phyloP scores from a whole-genome alignment of 1,140 invertebrate species.

The Hylaeus anthracinus region DNA sequence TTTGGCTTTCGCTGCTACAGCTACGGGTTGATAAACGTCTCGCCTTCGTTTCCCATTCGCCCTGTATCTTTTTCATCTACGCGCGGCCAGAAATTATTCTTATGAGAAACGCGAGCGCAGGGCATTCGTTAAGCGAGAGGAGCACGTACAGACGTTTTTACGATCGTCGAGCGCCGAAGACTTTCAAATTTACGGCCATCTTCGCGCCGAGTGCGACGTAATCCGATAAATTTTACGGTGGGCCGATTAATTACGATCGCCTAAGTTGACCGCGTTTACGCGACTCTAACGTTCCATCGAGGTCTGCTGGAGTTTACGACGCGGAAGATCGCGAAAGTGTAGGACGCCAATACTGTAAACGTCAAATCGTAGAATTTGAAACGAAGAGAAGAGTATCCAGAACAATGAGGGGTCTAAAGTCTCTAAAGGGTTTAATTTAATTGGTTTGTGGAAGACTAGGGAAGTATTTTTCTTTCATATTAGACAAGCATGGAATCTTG shows the following conservation, averaged over 20 bases:
- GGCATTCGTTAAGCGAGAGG: constrained; percentile 40
- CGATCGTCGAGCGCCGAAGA: constrained; percentile 11
- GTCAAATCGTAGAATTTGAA: too few relatives aligned
- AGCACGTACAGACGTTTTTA: constrained; percentile 50
- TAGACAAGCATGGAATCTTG: too few relatives aligned
- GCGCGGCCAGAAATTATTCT: constrained; percentile 43
- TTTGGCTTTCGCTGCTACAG: neutral
- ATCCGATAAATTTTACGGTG: constrained; percentile 19
- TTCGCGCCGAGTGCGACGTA: neutral
- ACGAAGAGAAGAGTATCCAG: too few relatives aligned
- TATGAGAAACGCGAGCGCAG: constrained; percentile 35
- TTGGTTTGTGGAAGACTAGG: too few relatives aligned
- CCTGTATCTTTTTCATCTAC: constrained; percentile 21
- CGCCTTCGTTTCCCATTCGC: neutral
- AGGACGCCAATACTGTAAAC: too few relatives aligned
- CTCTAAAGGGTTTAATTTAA: too few relatives aligned
- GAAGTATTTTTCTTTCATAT: too few relatives aligned
- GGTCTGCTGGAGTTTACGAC: neutral
- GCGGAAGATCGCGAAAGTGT: too few relatives aligned
- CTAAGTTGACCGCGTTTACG: neutral
- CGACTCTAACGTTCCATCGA: neutral
- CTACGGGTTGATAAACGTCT: constrained; percentile 32
- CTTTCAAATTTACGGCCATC: constrained; percentile 18
- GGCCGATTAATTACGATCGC: neutral
- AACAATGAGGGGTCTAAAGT: too few relatives aligned